These are phyloP conservation scores for Campylomormyrus numenius DNA, from an alignment of 2,113 vertebrate species.

Conservation along the genomic window DNA sequence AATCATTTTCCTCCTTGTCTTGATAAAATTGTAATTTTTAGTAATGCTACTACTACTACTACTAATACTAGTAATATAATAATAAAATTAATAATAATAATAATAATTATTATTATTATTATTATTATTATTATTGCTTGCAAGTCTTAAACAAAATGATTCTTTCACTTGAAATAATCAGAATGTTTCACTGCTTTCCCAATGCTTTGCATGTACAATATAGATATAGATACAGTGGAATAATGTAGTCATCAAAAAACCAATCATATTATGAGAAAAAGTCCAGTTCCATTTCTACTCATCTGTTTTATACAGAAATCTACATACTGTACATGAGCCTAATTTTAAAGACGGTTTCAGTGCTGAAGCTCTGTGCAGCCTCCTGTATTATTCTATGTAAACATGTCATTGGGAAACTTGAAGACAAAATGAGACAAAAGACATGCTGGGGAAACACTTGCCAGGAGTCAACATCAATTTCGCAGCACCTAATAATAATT, in stretches of 20 bases:
- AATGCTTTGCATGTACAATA: background rate
- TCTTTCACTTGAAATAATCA: background rate
- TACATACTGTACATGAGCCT: background rate
- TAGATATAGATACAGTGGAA: background rate
- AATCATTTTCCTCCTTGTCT: background rate
- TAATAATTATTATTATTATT: background rate
- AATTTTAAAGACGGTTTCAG: background rate
- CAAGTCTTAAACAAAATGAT: background rate
- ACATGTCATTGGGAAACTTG: background rate
- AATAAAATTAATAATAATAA: background rate
- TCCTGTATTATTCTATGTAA: background rate
- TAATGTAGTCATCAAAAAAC: background rate
- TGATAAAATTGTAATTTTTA: background rate
- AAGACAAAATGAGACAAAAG: background rate
- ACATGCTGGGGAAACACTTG: background rate
- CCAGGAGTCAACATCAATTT: background rate
- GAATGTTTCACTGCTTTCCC: background rate
- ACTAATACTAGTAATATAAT: background rate
- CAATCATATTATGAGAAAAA: background rate
- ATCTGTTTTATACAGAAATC: background rate
- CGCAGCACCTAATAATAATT: background rate
- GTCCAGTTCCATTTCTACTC: background rate
- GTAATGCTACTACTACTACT: background rate
- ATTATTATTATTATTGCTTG: background rate
- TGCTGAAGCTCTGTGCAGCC: background rate